Conservation (phyloP, 2,113 vertebrate genomes). For the Protobothrops mucrosquamatus region DNA sequence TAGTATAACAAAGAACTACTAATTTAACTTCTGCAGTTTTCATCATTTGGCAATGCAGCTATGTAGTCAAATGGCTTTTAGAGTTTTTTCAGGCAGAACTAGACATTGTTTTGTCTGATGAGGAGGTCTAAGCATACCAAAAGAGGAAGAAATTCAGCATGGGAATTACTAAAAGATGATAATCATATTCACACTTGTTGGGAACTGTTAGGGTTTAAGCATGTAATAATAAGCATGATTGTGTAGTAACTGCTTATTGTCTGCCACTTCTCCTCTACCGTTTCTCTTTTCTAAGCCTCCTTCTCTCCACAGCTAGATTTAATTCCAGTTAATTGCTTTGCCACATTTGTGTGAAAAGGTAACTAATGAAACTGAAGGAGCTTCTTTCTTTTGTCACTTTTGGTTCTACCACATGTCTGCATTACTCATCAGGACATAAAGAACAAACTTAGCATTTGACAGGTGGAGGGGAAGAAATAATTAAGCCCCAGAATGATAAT, state of each 20-base stretch:
- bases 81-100: background rate
- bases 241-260: background rate
- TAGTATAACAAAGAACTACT: constrained; percentile 58
- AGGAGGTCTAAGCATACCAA: background rate
- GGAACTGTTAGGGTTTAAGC: background rate
- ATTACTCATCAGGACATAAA: constrained; percentile 45
- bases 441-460: constrained; percentile 42
- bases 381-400: background rate
- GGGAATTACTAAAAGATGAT: background rate
- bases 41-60: constrained; percentile 50
- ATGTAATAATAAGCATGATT: background rate
- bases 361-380: background rate
- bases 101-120: background rate
- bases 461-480: constrained; percentile 28
- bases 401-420: constrained; percentile 20
- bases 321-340: background rate
- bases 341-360: background rate
- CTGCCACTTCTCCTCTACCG: background rate
- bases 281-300: background rate
- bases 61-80: background rate
- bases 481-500: constrained; percentile 3
- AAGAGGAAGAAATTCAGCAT: background rate
- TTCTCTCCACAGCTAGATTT: background rate
- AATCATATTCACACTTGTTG: background rate
- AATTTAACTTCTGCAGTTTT: constrained; percentile 52